These are phyloP conservation scores for Notothenia coriiceps DNA, from an alignment of 2,113 vertebrate genomes.

Conservation along the genomic window DNA sequence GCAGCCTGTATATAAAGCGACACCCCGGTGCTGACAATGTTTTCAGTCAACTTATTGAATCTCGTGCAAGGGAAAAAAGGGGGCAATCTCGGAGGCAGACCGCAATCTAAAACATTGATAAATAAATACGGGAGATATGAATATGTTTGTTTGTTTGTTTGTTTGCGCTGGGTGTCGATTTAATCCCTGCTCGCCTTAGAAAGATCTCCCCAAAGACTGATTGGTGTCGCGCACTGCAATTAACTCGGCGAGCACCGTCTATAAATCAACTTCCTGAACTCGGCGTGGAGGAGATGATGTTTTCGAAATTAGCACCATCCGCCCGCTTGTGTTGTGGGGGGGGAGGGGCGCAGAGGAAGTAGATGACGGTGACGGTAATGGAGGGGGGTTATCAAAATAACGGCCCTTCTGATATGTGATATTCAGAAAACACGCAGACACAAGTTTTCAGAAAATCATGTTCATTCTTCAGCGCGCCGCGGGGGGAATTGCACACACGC, in stretches of 20 bases:
- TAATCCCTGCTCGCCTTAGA: conserved; percentile 72
- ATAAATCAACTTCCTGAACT: conserved; percentile 97
- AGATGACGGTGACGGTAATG: background rate
- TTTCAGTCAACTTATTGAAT: conserved; percentile 85
- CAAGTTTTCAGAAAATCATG: conserved; percentile 83
- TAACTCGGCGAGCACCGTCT: conserved; percentile 84
- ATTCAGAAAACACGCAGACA: conserved; percentile 73
- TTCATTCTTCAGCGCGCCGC: conserved; percentile 78
- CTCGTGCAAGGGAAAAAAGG: conserved; percentile 59
- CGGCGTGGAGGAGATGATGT: conserved; percentile 91
- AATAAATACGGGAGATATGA: conserved; percentile 84
- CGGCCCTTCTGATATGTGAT: conserved; percentile 72
- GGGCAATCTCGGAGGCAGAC: conserved; percentile 75
- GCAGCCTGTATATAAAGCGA: conserved; percentile 76
- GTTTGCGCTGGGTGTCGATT: conserved; percentile 74
- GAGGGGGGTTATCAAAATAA: conserved; percentile 67
- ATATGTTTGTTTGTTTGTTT: conserved; percentile 82
- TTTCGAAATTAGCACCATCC: conserved; percentile 95
- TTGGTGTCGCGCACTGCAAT: conserved; percentile 85
- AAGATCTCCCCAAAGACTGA: conserved; percentile 82
- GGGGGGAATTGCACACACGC: conserved; percentile 40
- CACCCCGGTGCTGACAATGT: conserved; percentile 79
- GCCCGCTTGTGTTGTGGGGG: conserved; percentile 86
- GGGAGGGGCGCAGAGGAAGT: background rate
- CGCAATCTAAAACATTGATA: conserved; percentile 86